phyloP scores from a whole-genome alignment of 2,113 vertebrate species.

The Anas platyrhynchos region DNA sequence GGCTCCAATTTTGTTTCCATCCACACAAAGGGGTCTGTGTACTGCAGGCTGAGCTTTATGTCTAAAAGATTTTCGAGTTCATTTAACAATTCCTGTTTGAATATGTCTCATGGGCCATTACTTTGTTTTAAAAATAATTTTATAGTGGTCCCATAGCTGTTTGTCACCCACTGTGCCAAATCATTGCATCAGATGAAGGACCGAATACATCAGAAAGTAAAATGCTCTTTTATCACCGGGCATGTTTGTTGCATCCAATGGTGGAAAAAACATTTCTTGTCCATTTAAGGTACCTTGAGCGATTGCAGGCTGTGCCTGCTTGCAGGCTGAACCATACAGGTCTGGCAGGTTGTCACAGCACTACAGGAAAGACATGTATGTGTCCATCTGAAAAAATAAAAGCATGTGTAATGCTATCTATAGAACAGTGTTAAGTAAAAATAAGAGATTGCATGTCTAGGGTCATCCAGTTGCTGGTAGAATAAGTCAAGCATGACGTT shows the following conservation, averaged over 20 bases:
- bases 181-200: background rate
- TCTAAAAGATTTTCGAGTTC: background rate
- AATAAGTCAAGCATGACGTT: background rate
- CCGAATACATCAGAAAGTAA: background rate
- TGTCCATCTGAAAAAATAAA: background rate
- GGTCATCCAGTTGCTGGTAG: background rate
- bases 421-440: background rate
- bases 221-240: background rate
- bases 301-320: background rate
- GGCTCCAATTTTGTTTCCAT: background rate
- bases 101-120: background rate
- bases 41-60: background rate
- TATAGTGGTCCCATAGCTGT: background rate
- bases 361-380: background rate
- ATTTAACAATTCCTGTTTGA: background rate
- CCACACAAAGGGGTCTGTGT: background rate
- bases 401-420: background rate
- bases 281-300: background rate
- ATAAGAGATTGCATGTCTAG: background rate
- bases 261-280: background rate
- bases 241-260: background rate
- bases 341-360: background rate
- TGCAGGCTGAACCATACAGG: background rate
- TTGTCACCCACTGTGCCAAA: background rate
- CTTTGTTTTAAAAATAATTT: background rate